Percentiles rank a stretch among this genome's conserved stretches.
Conservation (phyloP, 2,113 vertebrate species). For the Colistium nudipinnis region DNA sequence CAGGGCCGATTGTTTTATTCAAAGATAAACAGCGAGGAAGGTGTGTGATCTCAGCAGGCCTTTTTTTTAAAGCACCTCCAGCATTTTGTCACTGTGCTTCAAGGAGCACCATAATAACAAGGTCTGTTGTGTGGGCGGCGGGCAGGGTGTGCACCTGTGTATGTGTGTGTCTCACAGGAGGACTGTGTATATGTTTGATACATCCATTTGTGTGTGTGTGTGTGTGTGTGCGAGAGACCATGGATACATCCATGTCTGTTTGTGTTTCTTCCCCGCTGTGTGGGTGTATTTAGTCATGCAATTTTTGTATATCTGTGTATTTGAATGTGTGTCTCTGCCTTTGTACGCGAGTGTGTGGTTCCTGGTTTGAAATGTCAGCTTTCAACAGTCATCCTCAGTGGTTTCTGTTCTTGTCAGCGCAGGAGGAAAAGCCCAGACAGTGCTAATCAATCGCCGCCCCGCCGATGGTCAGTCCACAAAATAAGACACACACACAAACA, state of each 20-base stretch:
- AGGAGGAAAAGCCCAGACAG: constrained; percentile 30
- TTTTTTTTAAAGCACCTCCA: constrained; percentile 56
- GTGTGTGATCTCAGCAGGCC: constrained; percentile 39
- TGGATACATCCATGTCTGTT: not conserved
- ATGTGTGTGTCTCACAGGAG: not conserved
- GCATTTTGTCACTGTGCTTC: constrained; percentile 47
- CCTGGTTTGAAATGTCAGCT: constrained; percentile 60
- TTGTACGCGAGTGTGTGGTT: constrained; percentile 11
- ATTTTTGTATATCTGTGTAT: not conserved
- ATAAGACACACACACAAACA: not conserved
- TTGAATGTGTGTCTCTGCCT: not conserved
- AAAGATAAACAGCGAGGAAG: constrained; percentile 18
- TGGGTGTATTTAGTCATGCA: not conserved
- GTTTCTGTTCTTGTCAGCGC: constrained; percentile 44
- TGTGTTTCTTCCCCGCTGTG: not conserved
- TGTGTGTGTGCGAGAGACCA: too few relatives aligned
- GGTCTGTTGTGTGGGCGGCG: constrained; percentile 20
- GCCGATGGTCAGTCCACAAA: constrained; percentile 44
- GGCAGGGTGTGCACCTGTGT: constrained; percentile 19
- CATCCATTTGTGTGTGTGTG: not conserved
- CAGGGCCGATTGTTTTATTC: constrained; percentile 34
- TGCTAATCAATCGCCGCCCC: constrained; percentile 42
- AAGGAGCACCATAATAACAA: constrained; percentile 27
- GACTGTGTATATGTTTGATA: not conserved
- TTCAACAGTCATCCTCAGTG: constrained; percentile 48